These are phyloP conservation scores for Drosophila virilis DNA, from an alignment of 1,140 invertebrate genomes.

Conservation along the genomic window DNA sequence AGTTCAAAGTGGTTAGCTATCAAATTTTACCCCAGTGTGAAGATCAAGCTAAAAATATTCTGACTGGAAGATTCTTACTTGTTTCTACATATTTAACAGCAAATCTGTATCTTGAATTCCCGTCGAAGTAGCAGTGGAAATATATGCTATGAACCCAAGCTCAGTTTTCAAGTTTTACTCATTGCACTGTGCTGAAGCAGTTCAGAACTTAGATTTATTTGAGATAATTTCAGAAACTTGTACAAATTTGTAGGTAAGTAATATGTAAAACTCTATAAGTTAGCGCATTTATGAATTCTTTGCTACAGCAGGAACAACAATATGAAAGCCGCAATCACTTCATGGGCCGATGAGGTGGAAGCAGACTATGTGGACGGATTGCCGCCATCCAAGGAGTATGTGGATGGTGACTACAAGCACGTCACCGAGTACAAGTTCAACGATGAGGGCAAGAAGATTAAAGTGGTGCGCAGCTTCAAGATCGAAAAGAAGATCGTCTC, in stretches of 20 bases:
- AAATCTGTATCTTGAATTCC: neutral
- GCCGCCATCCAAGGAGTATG: conserved; percentile 91
- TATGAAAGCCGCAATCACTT: conserved; percentile 89
- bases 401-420: conserved; percentile 94
- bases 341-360: conserved; percentile 97
- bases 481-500: conserved; percentile 95
- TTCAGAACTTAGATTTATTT: neutral
- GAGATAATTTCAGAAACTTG: neutral
- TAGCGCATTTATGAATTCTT: neutral
- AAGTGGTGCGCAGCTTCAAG: conserved; percentile 95
- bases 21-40: too few species aligned
- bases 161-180: neutral
- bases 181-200: neutral
- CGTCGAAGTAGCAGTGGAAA: conserved; percentile 1
- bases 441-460: conserved; percentile 94
- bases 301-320: too few species aligned
- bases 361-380: conserved; percentile 90
- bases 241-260: neutral
- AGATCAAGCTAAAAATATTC: too few species aligned
- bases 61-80: too few species aligned
- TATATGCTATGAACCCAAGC: neutral
- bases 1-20: too few species aligned
- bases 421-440: conserved; percentile 96
- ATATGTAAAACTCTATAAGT: neutral
- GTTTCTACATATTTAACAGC: neutral